phyloP scores from a whole-genome alignment of 2,113 vertebrate species.

The Pongo pygmaeus region DNA sequence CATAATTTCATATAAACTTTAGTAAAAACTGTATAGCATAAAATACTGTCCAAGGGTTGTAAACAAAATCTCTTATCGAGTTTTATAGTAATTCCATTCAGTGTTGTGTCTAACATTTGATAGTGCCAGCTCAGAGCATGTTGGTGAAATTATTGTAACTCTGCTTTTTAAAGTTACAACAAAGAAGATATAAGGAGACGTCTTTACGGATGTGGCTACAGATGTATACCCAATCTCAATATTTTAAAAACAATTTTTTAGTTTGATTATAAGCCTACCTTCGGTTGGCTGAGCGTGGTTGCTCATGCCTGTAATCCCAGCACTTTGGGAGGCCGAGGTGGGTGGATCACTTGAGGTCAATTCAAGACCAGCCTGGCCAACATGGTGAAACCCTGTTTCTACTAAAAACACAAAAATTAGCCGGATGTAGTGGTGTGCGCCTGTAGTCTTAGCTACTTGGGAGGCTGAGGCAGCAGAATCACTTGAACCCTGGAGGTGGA shows the following conservation, averaged over 20 bases:
- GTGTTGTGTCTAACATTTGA: neutral
- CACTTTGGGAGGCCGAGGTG: no score
- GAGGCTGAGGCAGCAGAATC: no score
- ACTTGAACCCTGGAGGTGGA: no score
- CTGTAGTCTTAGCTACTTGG: no score
- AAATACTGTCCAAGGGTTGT: neutral
- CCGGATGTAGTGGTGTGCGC: no score
- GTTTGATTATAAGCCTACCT: neutral
- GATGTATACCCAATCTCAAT: slow-evolving; percentile 14
- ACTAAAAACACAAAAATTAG: no score
- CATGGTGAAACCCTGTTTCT: no score
- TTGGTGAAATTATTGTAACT: slow-evolving; percentile 36
- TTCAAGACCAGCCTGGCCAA: no score
- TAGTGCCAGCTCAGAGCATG: neutral
- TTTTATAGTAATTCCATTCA: slow-evolving; percentile 43
- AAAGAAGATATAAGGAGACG: neutral
- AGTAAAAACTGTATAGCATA: neutral
- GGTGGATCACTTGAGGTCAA: no score
- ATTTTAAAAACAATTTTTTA: slow-evolving; percentile 5
- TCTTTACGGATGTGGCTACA: slow-evolving; percentile 49
- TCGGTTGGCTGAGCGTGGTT: no score
- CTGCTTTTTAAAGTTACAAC: neutral
- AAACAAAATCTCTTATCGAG: slow-evolving; percentile 19
- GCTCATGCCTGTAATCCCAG: no score
- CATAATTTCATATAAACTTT: slow-evolving; percentile 25